Evolutionary conservation across 2,113 vertebrate genomes (phyloP).

Genomic region (Brachirus orientalis): DNA sequence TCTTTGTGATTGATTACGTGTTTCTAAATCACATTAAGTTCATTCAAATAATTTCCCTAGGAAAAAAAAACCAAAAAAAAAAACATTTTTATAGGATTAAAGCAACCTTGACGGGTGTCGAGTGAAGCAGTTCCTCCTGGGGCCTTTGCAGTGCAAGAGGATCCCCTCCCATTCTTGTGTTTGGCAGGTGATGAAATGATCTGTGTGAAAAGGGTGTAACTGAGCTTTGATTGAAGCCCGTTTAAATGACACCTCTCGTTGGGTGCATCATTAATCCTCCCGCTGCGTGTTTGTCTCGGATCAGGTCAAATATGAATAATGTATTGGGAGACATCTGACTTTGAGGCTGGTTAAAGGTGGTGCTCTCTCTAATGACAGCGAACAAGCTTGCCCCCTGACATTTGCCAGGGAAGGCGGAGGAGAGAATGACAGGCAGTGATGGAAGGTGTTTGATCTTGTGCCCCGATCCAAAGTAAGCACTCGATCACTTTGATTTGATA

Average conservation of each 20-base stretch:
- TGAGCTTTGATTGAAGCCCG: constrained; percentile 59
- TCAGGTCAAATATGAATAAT: constrained; percentile 74
- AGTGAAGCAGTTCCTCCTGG: constrained; percentile 7
- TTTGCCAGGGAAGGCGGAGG: neutral
- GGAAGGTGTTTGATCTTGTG: constrained; percentile 9
- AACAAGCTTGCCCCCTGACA: constrained; percentile 49
- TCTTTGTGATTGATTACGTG: neutral
- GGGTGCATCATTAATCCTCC: constrained; percentile 55
- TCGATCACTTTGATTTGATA: constrained; percentile 35
- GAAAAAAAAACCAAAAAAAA: neutral
- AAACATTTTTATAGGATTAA: constrained; percentile 4
- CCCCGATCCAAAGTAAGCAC: constrained; percentile 29
- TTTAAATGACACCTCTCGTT: constrained; percentile 62
- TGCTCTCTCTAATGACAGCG: constrained; percentile 63
- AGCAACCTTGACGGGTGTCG: neutral
- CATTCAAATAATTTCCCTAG: neutral
- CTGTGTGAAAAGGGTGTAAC: constrained; percentile 16
- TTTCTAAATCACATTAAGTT: neutral
- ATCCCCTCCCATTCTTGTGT: constrained; percentile 26
- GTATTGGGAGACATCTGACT: constrained; percentile 66
- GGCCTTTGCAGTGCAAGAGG: constrained; percentile 9
- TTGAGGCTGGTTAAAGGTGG: constrained; percentile 70
- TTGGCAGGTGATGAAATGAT: constrained; percentile 44
- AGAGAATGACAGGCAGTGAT: constrained; percentile 28
- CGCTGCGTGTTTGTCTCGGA: constrained; percentile 54